These are phyloP conservation scores for Phalanger gymnotis DNA, from an alignment of 2,797 vertebrate species.

Conservation along the genomic window DNA sequence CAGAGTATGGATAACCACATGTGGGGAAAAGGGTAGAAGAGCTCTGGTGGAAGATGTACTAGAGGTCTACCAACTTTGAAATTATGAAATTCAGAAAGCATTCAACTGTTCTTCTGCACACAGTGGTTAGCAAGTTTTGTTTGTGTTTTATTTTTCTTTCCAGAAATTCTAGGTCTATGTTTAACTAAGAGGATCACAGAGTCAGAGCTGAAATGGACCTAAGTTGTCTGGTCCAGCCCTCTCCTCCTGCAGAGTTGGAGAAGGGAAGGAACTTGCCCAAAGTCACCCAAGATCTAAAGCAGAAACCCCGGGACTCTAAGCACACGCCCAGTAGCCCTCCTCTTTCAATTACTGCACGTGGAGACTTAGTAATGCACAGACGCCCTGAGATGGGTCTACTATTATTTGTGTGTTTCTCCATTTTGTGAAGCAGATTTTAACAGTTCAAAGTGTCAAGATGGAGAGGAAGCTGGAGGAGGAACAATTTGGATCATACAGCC, in stretches of 20 bases:
- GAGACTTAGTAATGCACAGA: not conserved
- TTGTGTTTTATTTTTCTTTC: not conserved
- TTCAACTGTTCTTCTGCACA: not conserved
- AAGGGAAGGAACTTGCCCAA: not conserved
- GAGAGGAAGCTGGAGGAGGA: not conserved
- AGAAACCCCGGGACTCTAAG: not conserved
- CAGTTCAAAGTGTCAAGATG: not conserved
- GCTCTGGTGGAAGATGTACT: not conserved
- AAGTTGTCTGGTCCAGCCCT: not conserved
- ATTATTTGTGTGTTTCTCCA: not conserved
- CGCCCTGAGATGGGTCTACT: not conserved
- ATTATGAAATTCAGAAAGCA: not conserved
- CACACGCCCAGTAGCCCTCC: not conserved
- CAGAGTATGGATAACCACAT: not conserved
- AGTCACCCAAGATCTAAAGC: not conserved
- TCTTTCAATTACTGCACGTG: not conserved
- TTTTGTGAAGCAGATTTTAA: not conserved
- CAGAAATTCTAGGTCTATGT: not conserved
- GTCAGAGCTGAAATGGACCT: not conserved
- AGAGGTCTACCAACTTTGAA: not conserved
- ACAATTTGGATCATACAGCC: not conserved
- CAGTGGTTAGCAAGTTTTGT: not conserved
- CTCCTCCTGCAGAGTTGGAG: not conserved
- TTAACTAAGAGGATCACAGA: not conserved
- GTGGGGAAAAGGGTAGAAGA: not conserved